Evolutionary conservation across 2,888 invertebrate species (phyloP), one percentile per base, ranked within the genome.

Genomic region (Leptarthrus brevirostris): DNA sequence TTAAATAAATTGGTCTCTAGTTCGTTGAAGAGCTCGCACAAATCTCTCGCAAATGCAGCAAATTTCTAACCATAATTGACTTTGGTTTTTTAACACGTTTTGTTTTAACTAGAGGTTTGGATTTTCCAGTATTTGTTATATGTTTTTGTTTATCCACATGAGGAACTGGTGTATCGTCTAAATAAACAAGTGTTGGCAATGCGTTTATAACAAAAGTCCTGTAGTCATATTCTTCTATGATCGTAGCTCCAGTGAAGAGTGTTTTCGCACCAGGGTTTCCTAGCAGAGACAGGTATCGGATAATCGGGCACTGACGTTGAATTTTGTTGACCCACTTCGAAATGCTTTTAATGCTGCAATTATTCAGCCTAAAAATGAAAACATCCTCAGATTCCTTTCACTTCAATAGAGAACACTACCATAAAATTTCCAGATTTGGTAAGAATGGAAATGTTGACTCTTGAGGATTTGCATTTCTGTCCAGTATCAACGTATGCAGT

Each of bases 261-360:
- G 91, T 92, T 0, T 93, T 93, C 3, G 79, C 80, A 0, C 93
- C 93, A 0, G 90, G 89, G 84, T 96, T 96, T 18, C 94, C 94
- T 94, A 96, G 83, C 22, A 82, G 86, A 14, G 93, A 93, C 0
- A 96, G 84, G 81, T 91, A 91, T 79, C 89, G 88, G 24, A 96
- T 84, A 79, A 90, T 90, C 0, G 95, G 93, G 78, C 92, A 90
- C 1, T 92, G 90, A 53, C 88, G 86, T 77, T 90, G 88, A 75
- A 94, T 86, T 79, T 89, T 90, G 76, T 89, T 89, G 70, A 92
- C 87, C 89, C 92, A 94, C 12, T 91, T 91, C 83, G 90, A 90
- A 2, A 95, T 82, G 10, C 86, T 86, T 16, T 84, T 81, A 73
- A 91, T 88, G 79, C 89, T 88, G 80, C 91, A 91, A 78, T 89